A percentile compares a stretch with the other conserved stretches of the same genome.
These are phyloP conservation scores for Patiria miniata DNA, from an alignment of 35 echinoderm and acorn worm genomes.

Conservation along the genomic window DNA sequence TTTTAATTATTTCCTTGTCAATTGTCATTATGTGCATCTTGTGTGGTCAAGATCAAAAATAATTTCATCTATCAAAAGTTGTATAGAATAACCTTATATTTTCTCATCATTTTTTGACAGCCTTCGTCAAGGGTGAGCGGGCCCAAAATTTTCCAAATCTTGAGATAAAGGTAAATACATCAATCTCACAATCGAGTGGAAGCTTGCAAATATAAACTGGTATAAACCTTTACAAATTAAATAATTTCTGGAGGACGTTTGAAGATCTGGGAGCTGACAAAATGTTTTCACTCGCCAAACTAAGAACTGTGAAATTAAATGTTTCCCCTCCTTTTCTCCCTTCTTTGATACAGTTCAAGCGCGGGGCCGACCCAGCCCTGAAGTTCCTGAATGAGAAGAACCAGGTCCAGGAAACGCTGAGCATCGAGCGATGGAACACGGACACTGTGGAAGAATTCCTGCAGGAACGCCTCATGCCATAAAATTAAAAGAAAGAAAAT, in stretches of 20 bases:
- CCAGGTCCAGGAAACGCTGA: constrained; percentile 80
- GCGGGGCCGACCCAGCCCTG: constrained; percentile 88
- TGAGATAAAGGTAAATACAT: constrained; percentile 74
- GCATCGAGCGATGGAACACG: constrained; percentile 98
- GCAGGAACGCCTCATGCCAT: constrained; percentile 55
- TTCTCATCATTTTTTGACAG: constrained; percentile 50
- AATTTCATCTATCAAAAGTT: not conserved
- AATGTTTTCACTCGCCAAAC: too few relatives aligned
- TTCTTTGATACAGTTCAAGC: constrained; percentile 68
- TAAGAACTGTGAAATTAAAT: too few relatives aligned
- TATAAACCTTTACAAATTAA: too few relatives aligned
- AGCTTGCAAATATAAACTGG: not conserved
- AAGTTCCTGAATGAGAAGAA: constrained; percentile 87
- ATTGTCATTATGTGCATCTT: too few relatives aligned
- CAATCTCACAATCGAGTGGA: not conserved
- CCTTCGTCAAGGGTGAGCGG: constrained; percentile 90
- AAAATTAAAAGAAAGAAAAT: not conserved
- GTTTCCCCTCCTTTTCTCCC: not conserved
- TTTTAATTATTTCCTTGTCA: too few relatives aligned
- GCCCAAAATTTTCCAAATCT: constrained; percentile 73
- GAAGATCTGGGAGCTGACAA: too few relatives aligned
- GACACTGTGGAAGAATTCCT: constrained; percentile 98
- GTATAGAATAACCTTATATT: too few relatives aligned
- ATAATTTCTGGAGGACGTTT: too few relatives aligned
- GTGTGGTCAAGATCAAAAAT: not conserved